Evolutionary conservation across 37 sponge, comb jelly and placozoan genomes (phyloP).

Genomic region (Eunapius fragilis): DNA sequence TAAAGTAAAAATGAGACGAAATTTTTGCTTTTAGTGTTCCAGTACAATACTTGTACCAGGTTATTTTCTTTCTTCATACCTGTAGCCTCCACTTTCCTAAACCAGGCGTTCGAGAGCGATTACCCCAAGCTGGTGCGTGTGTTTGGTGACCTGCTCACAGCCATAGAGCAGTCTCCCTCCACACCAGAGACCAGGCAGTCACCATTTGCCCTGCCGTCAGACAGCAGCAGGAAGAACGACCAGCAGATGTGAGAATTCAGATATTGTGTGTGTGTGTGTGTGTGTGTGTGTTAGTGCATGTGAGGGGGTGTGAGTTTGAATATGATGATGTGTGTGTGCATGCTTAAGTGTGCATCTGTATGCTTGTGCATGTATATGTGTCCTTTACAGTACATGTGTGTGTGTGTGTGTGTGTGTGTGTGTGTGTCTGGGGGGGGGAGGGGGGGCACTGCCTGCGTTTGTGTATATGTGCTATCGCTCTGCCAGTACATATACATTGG

Average conservation of each 20-base stretch:
- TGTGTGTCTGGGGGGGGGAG: no score
- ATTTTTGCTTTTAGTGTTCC: no score
- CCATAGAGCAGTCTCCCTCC: conserved; percentile 52
- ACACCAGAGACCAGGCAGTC: background rate
- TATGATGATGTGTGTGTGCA: background rate
- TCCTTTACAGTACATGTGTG: no score
- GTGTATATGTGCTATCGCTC: background rate
- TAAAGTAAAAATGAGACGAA: no score
- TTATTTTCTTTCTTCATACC: background rate
- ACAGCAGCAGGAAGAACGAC: background rate
- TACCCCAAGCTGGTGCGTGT: conserved; percentile 88
- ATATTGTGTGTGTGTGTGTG: background rate
- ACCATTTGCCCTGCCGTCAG: background rate
- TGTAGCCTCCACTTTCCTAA: conserved; percentile 74
- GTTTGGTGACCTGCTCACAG: conserved; percentile 69
- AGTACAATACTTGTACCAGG: no score
- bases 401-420: no score
- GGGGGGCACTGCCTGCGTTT: no score
- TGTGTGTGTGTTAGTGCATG: no score
- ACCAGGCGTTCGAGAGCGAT: conserved; percentile 88
- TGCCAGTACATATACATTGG: background rate
- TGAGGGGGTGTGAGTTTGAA: no score
- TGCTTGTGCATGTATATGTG: no score
- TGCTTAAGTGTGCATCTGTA: no score
- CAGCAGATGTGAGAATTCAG: background rate